Conservation (phyloP, 2,113 vertebrate species). For the Cricetomys ansorgei region DNA sequence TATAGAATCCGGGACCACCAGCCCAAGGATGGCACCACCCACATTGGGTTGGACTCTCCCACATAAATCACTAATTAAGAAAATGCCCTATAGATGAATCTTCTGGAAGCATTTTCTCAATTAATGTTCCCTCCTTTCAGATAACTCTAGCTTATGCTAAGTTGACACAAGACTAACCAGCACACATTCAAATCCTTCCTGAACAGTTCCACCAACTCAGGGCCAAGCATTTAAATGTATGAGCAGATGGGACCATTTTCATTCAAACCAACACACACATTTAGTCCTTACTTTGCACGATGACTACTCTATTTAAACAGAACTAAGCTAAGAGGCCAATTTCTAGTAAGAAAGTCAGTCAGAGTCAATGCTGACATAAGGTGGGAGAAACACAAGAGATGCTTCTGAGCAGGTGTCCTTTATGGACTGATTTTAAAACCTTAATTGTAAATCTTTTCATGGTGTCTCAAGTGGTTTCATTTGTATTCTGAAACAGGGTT, state of each 20-base stretch:
- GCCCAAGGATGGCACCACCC: neutral
- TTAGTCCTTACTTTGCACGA: neutral
- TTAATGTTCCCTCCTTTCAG: neutral
- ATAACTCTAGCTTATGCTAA: neutral
- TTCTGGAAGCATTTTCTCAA: neutral
- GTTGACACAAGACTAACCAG: neutral
- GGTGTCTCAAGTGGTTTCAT: neutral
- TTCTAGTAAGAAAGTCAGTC: neutral
- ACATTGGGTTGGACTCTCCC: neutral
- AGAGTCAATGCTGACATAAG: neutral
- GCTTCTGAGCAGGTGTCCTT: constrained; percentile 9
- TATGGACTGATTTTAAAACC: neutral
- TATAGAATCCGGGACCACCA: neutral
- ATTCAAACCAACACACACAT: neutral
- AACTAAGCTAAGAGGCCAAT: neutral
- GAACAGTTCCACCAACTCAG: neutral
- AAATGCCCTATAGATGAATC: neutral
- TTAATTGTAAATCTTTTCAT: constrained; percentile 23
- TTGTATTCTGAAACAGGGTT: neutral
- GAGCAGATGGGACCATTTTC: neutral
- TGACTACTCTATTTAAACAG: constrained; percentile 21
- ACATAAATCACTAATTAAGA: neutral
- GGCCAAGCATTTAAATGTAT: neutral
- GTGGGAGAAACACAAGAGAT: neutral
- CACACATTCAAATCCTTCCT: neutral